Percentiles rank a stretch among this genome's conserved stretches.
phyloP scores from a whole-genome alignment of 1,140 invertebrate species.

The Eupristina koningsbergeri region DNA sequence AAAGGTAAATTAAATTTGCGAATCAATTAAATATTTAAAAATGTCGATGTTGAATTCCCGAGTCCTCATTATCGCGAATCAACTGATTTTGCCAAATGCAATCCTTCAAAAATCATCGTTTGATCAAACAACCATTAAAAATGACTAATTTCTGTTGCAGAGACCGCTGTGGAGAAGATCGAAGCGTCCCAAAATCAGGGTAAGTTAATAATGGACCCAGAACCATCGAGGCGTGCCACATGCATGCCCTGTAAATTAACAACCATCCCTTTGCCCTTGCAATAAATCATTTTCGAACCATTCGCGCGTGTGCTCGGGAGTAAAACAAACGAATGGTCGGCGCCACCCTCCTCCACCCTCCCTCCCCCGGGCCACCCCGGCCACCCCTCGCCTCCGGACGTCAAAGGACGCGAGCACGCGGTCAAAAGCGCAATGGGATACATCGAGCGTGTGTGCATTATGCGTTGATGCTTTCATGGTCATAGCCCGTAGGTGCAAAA shows the following conservation, averaged over 20 bases:
- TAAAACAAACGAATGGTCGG: neutral
- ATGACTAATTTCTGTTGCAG: neutral
- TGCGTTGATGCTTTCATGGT: too few species aligned
- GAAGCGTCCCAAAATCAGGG: neutral
- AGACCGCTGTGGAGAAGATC: neutral
- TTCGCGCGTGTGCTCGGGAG: neutral
- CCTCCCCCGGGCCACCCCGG: too few species aligned
- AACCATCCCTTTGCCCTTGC: constrained; percentile 6
- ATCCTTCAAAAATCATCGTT: neutral
- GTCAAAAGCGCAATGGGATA: neutral
- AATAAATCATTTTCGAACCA: constrained; percentile 50
- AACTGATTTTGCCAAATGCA: neutral
- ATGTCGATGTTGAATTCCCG: too few species aligned
- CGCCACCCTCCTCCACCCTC: too few species aligned
- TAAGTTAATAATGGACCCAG: constrained; percentile 36
- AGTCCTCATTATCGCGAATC: too few species aligned
- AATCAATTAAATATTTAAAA: too few species aligned
- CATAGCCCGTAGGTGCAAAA: constrained; percentile 27
- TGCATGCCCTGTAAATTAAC: constrained; percentile 18
- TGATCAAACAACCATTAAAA: neutral
- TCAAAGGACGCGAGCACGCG: neutral
- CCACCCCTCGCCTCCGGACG: too few species aligned
- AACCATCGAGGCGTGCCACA: constrained; percentile 2
- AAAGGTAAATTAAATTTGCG: too few species aligned
- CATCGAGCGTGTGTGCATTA: too few species aligned